Conservation (phyloP, 2,888 invertebrate genomes). For the Ecdyonurus torrentis region DNA sequence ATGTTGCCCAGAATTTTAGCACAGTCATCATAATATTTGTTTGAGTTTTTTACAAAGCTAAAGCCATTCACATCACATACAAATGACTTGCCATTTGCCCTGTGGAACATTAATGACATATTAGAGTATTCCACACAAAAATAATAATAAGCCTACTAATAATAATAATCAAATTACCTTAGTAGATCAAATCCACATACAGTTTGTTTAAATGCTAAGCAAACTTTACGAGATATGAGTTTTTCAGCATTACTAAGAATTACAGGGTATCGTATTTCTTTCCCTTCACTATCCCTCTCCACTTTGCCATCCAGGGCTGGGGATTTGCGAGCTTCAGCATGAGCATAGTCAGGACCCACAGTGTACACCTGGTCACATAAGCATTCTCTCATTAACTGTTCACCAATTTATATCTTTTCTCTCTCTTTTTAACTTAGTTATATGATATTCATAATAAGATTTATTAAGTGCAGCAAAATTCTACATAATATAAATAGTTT, state of each 20-base stretch:
- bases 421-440: not conserved
- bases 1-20: slow-evolving; percentile 97
- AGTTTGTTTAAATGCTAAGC: slow-evolving; percentile 91
- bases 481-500: not conserved
- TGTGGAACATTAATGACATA: slow-evolving; percentile 23
- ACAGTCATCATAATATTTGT: slow-evolving; percentile 99
- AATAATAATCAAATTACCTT: slow-evolving; percentile 37
- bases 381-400: not conserved
- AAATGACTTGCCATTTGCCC: slow-evolving; percentile 96
- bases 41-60: slow-evolving; percentile 98
- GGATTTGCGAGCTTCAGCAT: slow-evolving; percentile 97
- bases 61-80: slow-evolving; percentile 99
- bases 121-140: not conserved
- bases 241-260: slow-evolving; percentile 96
- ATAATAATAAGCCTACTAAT: not conserved
- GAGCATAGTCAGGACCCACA: slow-evolving; percentile 98
- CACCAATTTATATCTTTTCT: not conserved
- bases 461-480: too few species aligned
- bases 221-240: slow-evolving; percentile 92
- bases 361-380: slow-evolving; percentile 73
- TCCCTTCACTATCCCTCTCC: slow-evolving; percentile 93
- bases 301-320: slow-evolving; percentile 98
- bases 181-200: slow-evolving; percentile 98
- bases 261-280: slow-evolving; percentile 97
- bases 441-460: too few species aligned